A percentile compares a stretch with the other conserved stretches of the same genome.
Evolutionary conservation across 2,888 invertebrate genomes (phyloP).

Genomic region (Coronaproctus castanopsis): DNA sequence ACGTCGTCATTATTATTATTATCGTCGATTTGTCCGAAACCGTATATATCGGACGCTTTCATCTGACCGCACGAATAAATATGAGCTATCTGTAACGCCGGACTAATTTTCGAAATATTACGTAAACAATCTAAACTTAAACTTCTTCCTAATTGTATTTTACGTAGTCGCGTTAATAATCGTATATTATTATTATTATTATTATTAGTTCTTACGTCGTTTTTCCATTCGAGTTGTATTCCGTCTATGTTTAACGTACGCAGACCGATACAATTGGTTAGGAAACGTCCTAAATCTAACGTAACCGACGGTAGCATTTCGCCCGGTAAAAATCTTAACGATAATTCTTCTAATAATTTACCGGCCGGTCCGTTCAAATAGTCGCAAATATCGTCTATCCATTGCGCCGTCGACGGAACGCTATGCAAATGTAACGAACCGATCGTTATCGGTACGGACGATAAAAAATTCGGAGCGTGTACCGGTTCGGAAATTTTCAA

Average conservation of each 20-base stretch:
- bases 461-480: conserved; percentile 26
- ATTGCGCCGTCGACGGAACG: conserved; percentile 25
- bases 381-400: conserved; percentile 26
- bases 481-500: conserved; percentile 27
- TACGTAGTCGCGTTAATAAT: conserved; percentile 22
- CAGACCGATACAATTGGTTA: conserved; percentile 25
- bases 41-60: conserved; percentile 25
- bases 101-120: conserved; percentile 25
- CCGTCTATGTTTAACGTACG: conserved; percentile 25
- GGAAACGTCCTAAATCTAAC: conserved; percentile 26
- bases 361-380: conserved; percentile 26
- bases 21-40: conserved; percentile 17
- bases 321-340: conserved; percentile 24
- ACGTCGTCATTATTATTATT: conserved; percentile 16
- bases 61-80: conserved; percentile 27
- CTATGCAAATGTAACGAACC: conserved; percentile 26
- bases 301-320: conserved; percentile 23
- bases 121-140: conserved; percentile 25
- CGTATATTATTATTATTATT: conserved; percentile 20
- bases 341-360: conserved; percentile 24
- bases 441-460: conserved; percentile 24
- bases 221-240: conserved; percentile 25
- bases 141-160: conserved; percentile 26
- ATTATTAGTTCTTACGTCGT: neutral
- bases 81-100: conserved; percentile 25